Evolutionary conservation across 2,888 invertebrate species (phyloP), one percentile per base, ranked within the genome.

Genomic region (Girardia tigrina): DNA sequence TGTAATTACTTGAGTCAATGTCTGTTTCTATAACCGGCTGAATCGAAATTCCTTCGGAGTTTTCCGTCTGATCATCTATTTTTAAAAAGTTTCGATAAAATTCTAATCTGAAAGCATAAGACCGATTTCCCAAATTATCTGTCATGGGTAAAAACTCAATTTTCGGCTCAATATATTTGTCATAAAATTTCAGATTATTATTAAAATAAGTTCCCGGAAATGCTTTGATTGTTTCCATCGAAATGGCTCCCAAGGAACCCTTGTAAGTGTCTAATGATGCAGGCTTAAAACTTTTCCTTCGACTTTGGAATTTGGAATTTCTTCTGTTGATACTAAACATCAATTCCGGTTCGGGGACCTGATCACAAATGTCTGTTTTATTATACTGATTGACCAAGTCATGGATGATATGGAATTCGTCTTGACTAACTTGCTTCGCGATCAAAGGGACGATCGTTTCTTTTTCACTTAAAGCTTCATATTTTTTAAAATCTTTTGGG

Each of bases 81-180:
- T 20, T 56, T 56, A 20, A 2, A n/a, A 56, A 56, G n/a, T 8
- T 4, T n/a, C 56, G 4, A 56, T 56, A 56, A n/a, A 56, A 56
- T n/a, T 56, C 56, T n/a, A 56, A 56, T 56, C 56, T 56, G 23
- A 56, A 56, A 56, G 56, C 56, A 56, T 56, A 56, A 56, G 56
- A 56, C n/a, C 56, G 56, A 56, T 56, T 56, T 4, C 56, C 56
- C n/a, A 56, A n/a, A 56, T 56, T 56, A 56, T 56, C 56, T 8
- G 56, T 56, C 56, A 56, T 56, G n/a, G 56, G 56, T 6, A 56
- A 56, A 56, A 20, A 56, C 23, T 56, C 56, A 16, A 56, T 56
- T 56, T n/a, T 56, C 56, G 56, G 56, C 4, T 56, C 56, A 16
- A 12, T 56, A 56, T 56, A 56, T 20, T n/a, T 56, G 6, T 4